phyloP scores from a whole-genome alignment of 2,113 vertebrate genomes.

The Probosciger aterrimus region DNA sequence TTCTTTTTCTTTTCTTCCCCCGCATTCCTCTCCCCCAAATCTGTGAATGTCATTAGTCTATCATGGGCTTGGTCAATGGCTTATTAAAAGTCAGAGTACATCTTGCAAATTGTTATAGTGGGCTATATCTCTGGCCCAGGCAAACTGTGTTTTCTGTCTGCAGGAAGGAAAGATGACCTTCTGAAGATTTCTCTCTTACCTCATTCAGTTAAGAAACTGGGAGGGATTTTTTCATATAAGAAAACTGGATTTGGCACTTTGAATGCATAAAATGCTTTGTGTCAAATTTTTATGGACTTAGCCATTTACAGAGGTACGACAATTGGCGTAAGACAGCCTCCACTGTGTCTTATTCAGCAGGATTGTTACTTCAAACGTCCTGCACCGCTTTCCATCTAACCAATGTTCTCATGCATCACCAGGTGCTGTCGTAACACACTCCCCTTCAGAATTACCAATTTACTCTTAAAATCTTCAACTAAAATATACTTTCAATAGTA shows the following conservation, averaged over 20 bases:
- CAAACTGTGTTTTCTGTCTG: background rate
- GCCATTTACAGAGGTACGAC: background rate
- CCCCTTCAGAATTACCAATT: background rate
- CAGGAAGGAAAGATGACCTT: background rate
- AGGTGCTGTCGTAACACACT: background rate
- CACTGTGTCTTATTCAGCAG: background rate
- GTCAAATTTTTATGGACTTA: background rate
- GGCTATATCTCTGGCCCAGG: background rate
- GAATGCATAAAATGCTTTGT: background rate
- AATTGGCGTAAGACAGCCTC: background rate
- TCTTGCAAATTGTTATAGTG: background rate
- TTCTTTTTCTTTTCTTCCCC: background rate
- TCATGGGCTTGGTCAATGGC: background rate
- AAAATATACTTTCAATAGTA: background rate
- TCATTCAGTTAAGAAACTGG: background rate
- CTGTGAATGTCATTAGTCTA: background rate
- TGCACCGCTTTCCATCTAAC: background rate
- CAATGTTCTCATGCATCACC: background rate
- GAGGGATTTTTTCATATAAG: background rate
- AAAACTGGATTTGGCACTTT: background rate
- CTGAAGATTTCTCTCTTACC: background rate
- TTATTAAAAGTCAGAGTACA: background rate
- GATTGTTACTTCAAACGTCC: background rate
- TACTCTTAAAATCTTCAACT: background rate
- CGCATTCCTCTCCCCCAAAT: background rate